These are phyloP conservation scores for Trichogramma pretiosum DNA, from an alignment of 1,140 invertebrate species.

Conservation along the genomic window DNA sequence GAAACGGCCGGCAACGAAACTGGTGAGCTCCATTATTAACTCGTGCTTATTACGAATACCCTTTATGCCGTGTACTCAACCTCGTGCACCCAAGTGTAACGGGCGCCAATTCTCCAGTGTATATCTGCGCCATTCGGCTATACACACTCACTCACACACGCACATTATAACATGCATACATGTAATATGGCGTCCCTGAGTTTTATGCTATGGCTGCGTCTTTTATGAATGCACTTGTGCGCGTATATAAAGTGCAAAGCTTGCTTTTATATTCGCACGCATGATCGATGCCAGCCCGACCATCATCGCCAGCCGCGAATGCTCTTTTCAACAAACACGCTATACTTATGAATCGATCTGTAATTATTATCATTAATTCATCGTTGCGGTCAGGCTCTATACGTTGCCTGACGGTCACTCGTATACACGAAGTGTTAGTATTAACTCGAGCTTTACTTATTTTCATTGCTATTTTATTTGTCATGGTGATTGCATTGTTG, in stretches of 20 bases:
- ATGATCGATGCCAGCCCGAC: no score
- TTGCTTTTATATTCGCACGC: no score
- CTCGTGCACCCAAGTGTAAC: no score
- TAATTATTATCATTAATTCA: no score
- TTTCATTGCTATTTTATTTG: background rate
- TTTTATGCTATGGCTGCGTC: no score
- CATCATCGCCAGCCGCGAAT: no score
- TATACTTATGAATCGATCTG: no score
- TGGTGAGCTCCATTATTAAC: conserved; percentile 23
- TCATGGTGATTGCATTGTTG: background rate
- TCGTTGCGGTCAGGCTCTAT: no score
- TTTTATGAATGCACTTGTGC: no score
- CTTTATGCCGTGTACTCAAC: background rate
- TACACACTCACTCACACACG: conserved; percentile 19
- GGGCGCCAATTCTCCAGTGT: background rate
- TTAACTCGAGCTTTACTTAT: background rate
- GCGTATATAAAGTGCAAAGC: no score
- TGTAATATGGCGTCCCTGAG: conserved; percentile 16
- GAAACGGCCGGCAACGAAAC: conserved; percentile 30
- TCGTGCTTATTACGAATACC: background rate
- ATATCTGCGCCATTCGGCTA: conserved; percentile 25
- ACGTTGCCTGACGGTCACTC: background rate
- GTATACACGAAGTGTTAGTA: background rate
- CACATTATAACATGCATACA: conserved; percentile 4
- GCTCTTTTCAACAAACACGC: no score